Evolutionary conservation across 1,140 invertebrate genomes (phyloP), one percentile per base, ranked within the genome.

Genomic region (Pinna nobilis): DNA sequence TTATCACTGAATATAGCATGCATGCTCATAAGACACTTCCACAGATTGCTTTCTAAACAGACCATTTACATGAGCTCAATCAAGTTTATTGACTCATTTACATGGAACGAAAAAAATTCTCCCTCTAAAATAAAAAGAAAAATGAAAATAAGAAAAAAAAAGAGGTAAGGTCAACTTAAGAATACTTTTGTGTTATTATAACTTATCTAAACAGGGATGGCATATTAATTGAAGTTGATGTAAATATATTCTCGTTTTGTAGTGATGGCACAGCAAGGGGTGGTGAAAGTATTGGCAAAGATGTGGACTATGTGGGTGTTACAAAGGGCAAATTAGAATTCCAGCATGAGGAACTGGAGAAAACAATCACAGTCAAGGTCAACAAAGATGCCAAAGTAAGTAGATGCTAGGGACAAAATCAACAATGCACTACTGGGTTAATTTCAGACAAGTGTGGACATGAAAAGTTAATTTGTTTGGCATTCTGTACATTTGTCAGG

Each of bases 361-460:
- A 90, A 79, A 82, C 83, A 44, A 88, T 93, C 33, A 89, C 91
- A 67, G 91, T 93, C 68, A 90, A 90, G 0, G 91, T 93, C 69
- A 90, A 91, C 55, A 91, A 92, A 75, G 91, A 92, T 77, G 84
- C 74, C 3, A 81, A 86, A 79, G 82, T 83, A 73, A 50, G 63
- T 59, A 23, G 4, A 44, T 11, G 9, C n/a, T n/a, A 11, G n/a
- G 9, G 9, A 9, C n/a, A 11, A 11, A 44, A 44, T 11, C n/a
- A 44, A 11, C 39, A 44, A 44, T 44, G 9, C 39, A 44, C 39
- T 44, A n/a, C 39, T 11, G n/a, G n/a, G 39, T 11, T 11, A 44
- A 44, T 44, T n/a, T 9, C n/a, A n/a, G 39, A 44, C n/a, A 44
- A n/a, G 39, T 11, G 39, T 11, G n/a, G 39, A 11, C 9, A 11